phyloP scores from a whole-genome alignment of 1,140 invertebrate species.

The Varroa destructor region DNA sequence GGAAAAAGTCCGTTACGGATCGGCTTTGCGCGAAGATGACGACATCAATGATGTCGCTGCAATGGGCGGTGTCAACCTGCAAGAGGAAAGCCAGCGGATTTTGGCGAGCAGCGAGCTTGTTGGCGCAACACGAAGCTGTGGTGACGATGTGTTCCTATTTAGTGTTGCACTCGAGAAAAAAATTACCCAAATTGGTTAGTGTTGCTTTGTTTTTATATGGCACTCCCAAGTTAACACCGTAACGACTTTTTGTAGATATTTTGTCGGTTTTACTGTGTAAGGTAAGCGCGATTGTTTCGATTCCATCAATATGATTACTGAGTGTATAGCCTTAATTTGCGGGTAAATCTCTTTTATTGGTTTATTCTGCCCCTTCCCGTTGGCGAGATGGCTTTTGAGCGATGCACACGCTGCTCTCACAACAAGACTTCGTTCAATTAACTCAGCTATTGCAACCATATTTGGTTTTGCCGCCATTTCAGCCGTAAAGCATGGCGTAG shows the following conservation, averaged over 20 bases:
- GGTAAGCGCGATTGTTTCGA: slow-evolving; percentile 18
- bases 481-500: slow-evolving; percentile 62
- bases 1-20: slow-evolving; percentile 29
- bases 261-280: not conserved
- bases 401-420: too few species aligned
- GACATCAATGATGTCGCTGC: slow-evolving; percentile 97
- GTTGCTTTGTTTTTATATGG: slow-evolving; percentile 13
- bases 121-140: slow-evolving; percentile 84
- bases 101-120: slow-evolving; percentile 86
- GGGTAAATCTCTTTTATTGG: slow-evolving; percentile 29
- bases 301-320: slow-evolving; percentile 2
- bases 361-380: not conserved
- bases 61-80: slow-evolving; percentile 96
- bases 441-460: not conserved
- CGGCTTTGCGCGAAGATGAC: slow-evolving; percentile 58
- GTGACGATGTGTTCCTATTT: slow-evolving; percentile 80
- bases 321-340: too few species aligned
- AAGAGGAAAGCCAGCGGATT: slow-evolving; percentile 88
- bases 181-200: slow-evolving; percentile 58
- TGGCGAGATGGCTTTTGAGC: too few species aligned
- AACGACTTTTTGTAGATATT: too few species aligned
- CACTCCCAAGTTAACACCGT: too few species aligned
- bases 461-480: slow-evolving; percentile 34
- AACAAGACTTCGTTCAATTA: not conserved
- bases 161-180: slow-evolving; percentile 58